A percentile compares a stretch with the other conserved stretches of the same genome.
phyloP scores from a whole-genome alignment of 1,140 invertebrate species.

The Tribolium madens region DNA sequence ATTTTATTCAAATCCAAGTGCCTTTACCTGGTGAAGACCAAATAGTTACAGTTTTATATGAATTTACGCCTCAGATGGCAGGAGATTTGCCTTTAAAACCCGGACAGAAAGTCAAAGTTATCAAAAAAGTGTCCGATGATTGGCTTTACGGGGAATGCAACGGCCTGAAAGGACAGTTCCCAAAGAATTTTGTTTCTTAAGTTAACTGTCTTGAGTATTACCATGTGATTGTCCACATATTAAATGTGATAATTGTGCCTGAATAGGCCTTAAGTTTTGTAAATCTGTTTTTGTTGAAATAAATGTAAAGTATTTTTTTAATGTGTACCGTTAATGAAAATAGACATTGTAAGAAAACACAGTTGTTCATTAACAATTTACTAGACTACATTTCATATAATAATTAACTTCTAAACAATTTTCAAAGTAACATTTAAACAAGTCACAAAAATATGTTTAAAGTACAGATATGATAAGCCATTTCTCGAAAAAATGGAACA shows the following conservation, averaged over 20 bases:
- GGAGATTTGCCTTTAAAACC: constrained; percentile 69
- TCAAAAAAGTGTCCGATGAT: constrained; percentile 79
- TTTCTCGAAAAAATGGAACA: constrained; percentile 13
- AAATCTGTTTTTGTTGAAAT: constrained; percentile 3
- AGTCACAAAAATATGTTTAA: constrained; percentile 34
- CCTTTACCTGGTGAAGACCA: constrained; percentile 70
- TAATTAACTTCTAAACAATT: constrained; percentile 12
- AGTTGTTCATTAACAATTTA: constrained; percentile 38
- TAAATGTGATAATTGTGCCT: constrained; percentile 34
- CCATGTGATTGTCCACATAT: background rate
- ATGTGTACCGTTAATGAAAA: too few relatives aligned
- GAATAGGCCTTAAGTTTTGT: constrained; percentile 3
- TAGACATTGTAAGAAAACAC: background rate
- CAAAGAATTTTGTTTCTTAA: constrained; percentile 78
- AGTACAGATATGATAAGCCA: constrained; percentile 15
- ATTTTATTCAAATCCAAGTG: constrained; percentile 82
- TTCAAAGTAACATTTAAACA: constrained; percentile 15
- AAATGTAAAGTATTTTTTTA: constrained; percentile 14
- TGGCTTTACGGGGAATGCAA: constrained; percentile 84
- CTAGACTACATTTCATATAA: constrained; percentile 32
- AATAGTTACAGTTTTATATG: constrained; percentile 67
- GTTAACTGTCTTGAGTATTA: background rate
- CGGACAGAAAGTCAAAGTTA: constrained; percentile 78
- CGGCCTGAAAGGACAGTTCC: constrained; percentile 82
- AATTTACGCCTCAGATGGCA: constrained; percentile 66